Evolutionary conservation across 2,113 vertebrate species (phyloP).

Genomic region (Gambusia affinis): DNA sequence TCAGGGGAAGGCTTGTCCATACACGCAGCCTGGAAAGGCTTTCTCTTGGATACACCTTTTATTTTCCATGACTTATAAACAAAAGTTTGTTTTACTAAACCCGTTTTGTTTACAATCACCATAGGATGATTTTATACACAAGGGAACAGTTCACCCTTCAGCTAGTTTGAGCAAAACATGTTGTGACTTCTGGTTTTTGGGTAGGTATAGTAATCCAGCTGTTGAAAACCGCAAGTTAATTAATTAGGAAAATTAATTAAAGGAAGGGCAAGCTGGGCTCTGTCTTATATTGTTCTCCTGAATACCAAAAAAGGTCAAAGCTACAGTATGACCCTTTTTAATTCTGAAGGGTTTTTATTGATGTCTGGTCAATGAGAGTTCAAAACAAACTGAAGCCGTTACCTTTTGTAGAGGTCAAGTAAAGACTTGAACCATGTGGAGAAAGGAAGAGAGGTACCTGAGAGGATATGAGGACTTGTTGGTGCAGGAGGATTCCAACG

Average conservation of each 20-base stretch:
- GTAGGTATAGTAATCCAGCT: no score
- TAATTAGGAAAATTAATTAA: not conserved
- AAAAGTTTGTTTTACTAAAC: conserved; percentile 15
- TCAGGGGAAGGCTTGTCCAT: conserved; percentile 27
- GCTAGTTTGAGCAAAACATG: not conserved
- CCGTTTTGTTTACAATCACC: not conserved
- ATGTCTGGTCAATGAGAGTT: no score
- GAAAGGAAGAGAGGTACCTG: no score
- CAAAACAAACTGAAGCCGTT: no score
- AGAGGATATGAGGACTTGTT: no score
- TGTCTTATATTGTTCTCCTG: no score
- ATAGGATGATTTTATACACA: not conserved
- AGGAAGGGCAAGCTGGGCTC: no score
- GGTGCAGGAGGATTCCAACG: no score
- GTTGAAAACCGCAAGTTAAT: not conserved
- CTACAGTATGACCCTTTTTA: no score
- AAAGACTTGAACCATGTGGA: not conserved
- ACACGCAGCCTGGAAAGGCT: conserved; percentile 20
- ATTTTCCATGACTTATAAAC: conserved; percentile 37
- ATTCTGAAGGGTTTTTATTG: no score
- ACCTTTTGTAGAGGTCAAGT: no score
- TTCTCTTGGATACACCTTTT: conserved; percentile 4
- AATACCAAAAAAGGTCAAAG: no score
- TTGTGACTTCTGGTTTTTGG: not conserved
- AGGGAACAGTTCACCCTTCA: not conserved